Base-by-base conservation (phyloP, 2,113 vertebrate species). In the Pygoscelis adeliae region DNA sequence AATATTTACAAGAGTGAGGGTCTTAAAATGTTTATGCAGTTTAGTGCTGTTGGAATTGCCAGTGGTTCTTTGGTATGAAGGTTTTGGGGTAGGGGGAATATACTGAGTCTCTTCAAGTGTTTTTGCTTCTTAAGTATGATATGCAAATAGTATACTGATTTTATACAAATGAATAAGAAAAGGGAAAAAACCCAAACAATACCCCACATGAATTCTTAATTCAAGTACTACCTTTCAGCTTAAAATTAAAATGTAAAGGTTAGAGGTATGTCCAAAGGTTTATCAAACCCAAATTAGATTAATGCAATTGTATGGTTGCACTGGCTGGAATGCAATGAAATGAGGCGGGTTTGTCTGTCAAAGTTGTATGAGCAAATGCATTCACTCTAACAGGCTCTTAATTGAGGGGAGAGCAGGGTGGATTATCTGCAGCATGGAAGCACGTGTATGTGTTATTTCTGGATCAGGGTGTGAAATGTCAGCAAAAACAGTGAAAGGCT, bases 91-190 rank as follows among this genome's bases (percentile, higher is more conserved):
- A 25, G 66, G 32, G 49, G 34, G 14, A 94, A 73, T 72, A 47
- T 36, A 46, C n/a, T 83, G 65, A 92, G 16, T 71, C 17, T 73
- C 5, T 66, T 87, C 6, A 5, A 40, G 29, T 72, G 63, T 25
- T 87, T 91, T 73, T 91, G 14, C 79, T 85, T 96, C 81, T 83
- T 67, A 81, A 95, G 58, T 61, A 85, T 49, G 59, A 42, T 87
- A 83, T 91, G 27, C 46, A 89, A 76, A 63, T 67, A 53, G 30
- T 29, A 36, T 81, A 49, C 27, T 50, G 42, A 80, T 86, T 93
- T 82, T 93, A n/a, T 83, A 47, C 9, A 93, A 78, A 93, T 70
- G 11, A 96, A 74, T 47, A 87, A 79, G 22, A 69, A 38, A 93
- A 83, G 32, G 7, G 32, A 78, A 65, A 13, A 59, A 69, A 74